A percentile compares a stretch with the other conserved stretches of the same genome.
phyloP scores from a whole-genome alignment of 2,888 invertebrate genomes.

The Dermolepida albohirtum region DNA sequence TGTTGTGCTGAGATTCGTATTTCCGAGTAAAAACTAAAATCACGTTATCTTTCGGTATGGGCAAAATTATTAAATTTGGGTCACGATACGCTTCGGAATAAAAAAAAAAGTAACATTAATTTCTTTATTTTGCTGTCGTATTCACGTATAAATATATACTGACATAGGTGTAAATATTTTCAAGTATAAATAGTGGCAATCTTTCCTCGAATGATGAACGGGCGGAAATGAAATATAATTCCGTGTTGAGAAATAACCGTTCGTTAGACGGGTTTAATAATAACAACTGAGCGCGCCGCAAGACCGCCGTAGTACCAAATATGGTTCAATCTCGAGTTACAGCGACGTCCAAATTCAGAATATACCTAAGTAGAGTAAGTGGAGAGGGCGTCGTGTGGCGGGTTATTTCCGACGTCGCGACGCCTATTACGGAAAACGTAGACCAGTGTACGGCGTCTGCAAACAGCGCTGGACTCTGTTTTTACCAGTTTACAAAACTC shows the following conservation, averaged over 20 bases:
- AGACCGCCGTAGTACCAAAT: conserved; percentile 70
- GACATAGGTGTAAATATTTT: no score
- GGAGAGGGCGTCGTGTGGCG: conserved; percentile 62
- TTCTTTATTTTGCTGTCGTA: no score
- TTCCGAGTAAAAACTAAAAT: no score
- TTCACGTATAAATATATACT: no score
- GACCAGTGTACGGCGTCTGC: conserved; percentile 40
- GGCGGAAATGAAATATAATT: conserved; percentile 39
- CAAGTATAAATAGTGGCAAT: neutral
- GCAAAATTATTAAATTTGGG: no score
- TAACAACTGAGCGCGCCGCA: conserved; percentile 54
- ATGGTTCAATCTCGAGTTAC: conserved; percentile 78
- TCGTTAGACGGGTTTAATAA: conserved; percentile 61
- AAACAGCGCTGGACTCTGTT: conserved; percentile 34
- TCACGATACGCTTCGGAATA: no score
- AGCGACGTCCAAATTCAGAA: conserved; percentile 74
- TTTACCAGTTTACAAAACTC: conserved; percentile 9
- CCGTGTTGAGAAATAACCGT: conserved; percentile 40
- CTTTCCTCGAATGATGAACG: conserved; percentile 29
- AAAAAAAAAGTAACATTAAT: no score
- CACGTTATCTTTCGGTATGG: no score
- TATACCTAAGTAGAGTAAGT: conserved; percentile 62
- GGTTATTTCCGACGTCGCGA: conserved; percentile 56
- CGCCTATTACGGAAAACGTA: conserved; percentile 60
- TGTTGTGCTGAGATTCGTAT: no score